phyloP scores from a whole-genome alignment of 2,888 invertebrate genomes.

The Xanthia icteritia region DNA sequence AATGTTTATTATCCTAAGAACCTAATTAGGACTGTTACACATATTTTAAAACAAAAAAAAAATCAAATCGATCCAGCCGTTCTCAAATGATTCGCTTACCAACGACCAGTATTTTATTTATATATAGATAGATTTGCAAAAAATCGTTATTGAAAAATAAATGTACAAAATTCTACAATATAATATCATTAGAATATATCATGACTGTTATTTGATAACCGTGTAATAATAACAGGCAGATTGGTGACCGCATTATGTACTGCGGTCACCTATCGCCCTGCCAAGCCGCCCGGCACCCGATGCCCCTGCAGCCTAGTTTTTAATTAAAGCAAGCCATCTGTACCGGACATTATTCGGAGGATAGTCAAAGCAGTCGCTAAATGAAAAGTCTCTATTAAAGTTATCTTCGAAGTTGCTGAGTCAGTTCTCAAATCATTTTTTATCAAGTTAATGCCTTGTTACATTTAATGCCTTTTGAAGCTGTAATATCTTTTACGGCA shows the following conservation, averaged over 20 bases:
- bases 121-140: too few species aligned
- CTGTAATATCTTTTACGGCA: background rate
- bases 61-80: too few species aligned
- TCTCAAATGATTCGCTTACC: too few species aligned
- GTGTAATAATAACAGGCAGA: constrained; percentile 33
- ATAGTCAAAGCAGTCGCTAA: constrained; percentile 18
- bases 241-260: constrained; percentile 35
- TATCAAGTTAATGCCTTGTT: too few species aligned
- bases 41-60: background rate
- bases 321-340: constrained; percentile 50
- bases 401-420: too few species aligned
- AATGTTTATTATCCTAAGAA: background rate
- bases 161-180: background rate
- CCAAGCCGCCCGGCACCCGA: constrained; percentile 15
- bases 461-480: background rate
- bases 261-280: constrained; percentile 30
- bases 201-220: constrained; percentile 24
- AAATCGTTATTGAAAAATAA: too few species aligned
- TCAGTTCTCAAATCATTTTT: background rate
- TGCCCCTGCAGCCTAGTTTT: constrained; percentile 27
- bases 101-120: too few species aligned
- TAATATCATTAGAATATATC: background rate
- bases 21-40: background rate
- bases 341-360: constrained; percentile 17
- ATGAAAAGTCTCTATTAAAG: constrained; percentile 13